Evolutionary conservation across 2,888 invertebrate genomes (phyloP).

Genomic region (Coleophora deauratella): DNA sequence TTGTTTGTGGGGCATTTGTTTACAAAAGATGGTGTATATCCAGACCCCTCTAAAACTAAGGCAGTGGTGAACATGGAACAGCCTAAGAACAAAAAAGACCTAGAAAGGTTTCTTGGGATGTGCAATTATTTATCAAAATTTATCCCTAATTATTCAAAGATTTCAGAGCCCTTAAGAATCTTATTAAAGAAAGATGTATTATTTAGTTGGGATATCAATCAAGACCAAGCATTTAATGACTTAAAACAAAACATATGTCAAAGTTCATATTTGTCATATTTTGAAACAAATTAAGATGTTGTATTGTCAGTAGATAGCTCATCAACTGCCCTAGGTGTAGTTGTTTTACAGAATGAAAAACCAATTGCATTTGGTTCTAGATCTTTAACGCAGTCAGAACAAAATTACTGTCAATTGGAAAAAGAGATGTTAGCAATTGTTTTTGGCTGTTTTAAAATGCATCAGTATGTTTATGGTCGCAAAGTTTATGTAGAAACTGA

Average conservation of each 20-base stretch:
- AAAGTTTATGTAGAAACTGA: slow-evolving; percentile 11
- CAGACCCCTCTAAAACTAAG: slow-evolving; percentile 8
- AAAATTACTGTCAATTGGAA: slow-evolving; percentile 22
- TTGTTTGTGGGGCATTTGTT: slow-evolving; percentile 9
- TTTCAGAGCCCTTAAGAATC: slow-evolving; percentile 5
- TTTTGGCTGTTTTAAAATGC: slow-evolving; percentile 19
- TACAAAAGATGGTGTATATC: slow-evolving; percentile 6
- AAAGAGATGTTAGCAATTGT: slow-evolving; percentile 24
- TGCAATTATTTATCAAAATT: slow-evolving; percentile 11
- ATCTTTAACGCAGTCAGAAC: slow-evolving; percentile 8
- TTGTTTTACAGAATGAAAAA: slow-evolving; percentile 10
- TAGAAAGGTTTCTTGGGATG: slow-evolving; percentile 13
- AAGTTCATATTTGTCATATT: slow-evolving; percentile 9
- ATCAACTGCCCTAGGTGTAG: slow-evolving; percentile 9
- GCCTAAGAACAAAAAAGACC: slow-evolving; percentile 6
- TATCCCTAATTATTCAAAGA: slow-evolving; percentile 11
- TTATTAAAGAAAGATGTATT: slow-evolving; percentile 3
- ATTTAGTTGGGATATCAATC: slow-evolving; percentile 10
- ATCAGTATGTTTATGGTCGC: slow-evolving; percentile 12
- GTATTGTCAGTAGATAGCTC: slow-evolving; percentile 10
- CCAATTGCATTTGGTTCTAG: slow-evolving; percentile 13
- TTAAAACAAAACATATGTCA: slow-evolving; percentile 9
- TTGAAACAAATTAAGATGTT: too few relatives aligned
- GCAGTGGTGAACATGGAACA: slow-evolving; percentile 11
- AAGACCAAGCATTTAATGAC: slow-evolving; percentile 5